Evolutionary conservation across 1,140 invertebrate genomes (phyloP).

Genomic region (Neotoxoptera formosana): DNA sequence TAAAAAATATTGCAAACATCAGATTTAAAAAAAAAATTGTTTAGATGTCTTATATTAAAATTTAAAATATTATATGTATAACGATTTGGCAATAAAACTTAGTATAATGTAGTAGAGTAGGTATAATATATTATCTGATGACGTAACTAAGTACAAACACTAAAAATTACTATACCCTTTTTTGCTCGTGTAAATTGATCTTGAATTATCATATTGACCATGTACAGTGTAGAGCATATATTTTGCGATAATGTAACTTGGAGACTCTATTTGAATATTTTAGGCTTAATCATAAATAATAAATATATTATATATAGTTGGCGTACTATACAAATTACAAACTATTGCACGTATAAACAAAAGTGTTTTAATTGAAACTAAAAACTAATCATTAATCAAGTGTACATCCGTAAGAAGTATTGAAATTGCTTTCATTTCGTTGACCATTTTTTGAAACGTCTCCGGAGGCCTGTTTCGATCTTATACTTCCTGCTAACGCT

Average conservation of each 20-base stretch:
- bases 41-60: too few relatives aligned
- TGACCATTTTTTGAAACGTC: slow-evolving; percentile 53
- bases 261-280: neutral
- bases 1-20: too few relatives aligned
- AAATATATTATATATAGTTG: neutral
- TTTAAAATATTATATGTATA: too few relatives aligned
- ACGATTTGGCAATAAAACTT: too few relatives aligned
- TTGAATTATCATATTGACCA: neutral
- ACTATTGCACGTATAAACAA: neutral
- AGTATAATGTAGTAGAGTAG: too few relatives aligned
- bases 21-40: too few relatives aligned
- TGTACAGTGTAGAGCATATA: too few relatives aligned
- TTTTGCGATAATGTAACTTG: neutral
- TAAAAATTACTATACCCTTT: neutral
- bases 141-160: neutral
- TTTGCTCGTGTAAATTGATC: neutral
- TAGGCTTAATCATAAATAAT: neutral
- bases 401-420: slow-evolving; percentile 9
- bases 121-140: too few relatives aligned
- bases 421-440: slow-evolving; percentile 51
- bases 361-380: slow-evolving; percentile 47
- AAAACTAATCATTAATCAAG: slow-evolving; percentile 33
- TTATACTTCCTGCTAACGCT: slow-evolving; percentile 46
- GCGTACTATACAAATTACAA: neutral
- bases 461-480: slow-evolving; percentile 44